Percentiles rank a stretch among this genome's conserved stretches.
phyloP scores from a whole-genome alignment of 2,113 vertebrate genomes.

The Corythaixoides concolor region DNA sequence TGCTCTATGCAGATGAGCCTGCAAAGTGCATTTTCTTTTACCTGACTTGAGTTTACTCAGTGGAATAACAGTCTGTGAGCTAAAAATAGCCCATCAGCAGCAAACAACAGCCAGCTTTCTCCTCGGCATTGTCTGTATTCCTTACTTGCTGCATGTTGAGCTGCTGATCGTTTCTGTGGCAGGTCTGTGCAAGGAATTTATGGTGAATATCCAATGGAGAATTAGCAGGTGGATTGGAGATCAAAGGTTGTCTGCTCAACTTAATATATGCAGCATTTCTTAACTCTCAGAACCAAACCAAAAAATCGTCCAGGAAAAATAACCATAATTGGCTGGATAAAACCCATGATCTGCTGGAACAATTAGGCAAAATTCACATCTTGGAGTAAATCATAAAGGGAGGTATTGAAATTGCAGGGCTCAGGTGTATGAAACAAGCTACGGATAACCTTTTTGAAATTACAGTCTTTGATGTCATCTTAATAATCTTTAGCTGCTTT shows the following conservation, averaged over 20 bases:
- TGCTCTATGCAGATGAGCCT: neutral
- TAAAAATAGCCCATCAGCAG: slow-evolving; percentile 36
- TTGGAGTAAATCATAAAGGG: neutral
- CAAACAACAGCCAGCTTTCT: slow-evolving; percentile 6
- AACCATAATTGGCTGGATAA: neutral
- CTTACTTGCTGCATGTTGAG: neutral
- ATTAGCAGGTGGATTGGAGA: neutral
- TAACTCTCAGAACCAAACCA: neutral
- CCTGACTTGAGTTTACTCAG: slow-evolving; percentile 33
- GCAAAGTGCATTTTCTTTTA: slow-evolving; percentile 49
- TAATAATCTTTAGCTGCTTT: neutral
- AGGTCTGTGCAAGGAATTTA: neutral
- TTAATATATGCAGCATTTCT: neutral
- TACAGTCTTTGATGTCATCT: neutral
- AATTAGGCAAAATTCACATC: neutral
- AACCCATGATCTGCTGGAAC: neutral
- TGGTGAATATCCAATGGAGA: neutral
- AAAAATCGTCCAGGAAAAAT: neutral
- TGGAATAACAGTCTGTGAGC: slow-evolving; percentile 43
- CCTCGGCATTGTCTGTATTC: neutral
- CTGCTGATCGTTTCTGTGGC: neutral
- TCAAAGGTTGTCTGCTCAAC: neutral
- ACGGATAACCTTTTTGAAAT: neutral
- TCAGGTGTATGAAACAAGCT: neutral
- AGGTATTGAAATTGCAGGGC: neutral